phyloP scores from a whole-genome alignment of 2,797 vertebrate species.

The Rhinella marina region DNA sequence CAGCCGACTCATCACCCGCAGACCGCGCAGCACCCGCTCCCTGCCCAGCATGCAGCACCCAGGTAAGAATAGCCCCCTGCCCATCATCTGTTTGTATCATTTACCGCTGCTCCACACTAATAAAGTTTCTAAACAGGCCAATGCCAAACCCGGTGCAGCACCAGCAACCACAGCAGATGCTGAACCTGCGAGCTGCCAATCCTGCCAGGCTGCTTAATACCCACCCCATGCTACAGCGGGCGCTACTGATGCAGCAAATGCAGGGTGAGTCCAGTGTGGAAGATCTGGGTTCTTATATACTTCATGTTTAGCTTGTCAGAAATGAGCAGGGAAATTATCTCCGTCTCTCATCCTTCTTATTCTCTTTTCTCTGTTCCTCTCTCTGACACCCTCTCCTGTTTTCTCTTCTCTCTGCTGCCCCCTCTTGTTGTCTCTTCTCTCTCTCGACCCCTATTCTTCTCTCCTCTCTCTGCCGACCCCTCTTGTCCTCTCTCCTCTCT shows the following conservation, averaged over 20 bases:
- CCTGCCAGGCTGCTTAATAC: slow-evolving; percentile 85
- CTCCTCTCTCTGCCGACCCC: too few species aligned
- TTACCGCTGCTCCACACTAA: background rate
- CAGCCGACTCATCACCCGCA: slow-evolving; percentile 13
- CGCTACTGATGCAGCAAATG: slow-evolving; percentile 95
- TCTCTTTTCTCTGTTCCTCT: background rate
- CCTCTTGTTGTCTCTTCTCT: background rate
- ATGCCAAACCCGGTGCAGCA: slow-evolving; percentile 64
- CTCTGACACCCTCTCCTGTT: background rate
- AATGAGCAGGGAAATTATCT: too few species aligned
- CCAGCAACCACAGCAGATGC: slow-evolving; percentile 77
- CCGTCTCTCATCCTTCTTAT: too few species aligned
- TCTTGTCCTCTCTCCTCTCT: too few species aligned
- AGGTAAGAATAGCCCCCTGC: slow-evolving; percentile 41
- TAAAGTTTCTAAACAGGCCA: background rate
- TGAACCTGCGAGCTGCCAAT: slow-evolving; percentile 83
- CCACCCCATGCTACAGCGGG: slow-evolving; percentile 93
- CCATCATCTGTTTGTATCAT: background rate
- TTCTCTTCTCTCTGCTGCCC: background rate
- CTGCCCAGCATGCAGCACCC: slow-evolving; percentile 69
- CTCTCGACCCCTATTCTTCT: too few species aligned
- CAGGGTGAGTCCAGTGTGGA: slow-evolving; percentile 77
- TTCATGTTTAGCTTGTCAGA: too few species aligned
- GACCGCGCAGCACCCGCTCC: background rate
- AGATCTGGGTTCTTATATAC: too few species aligned